These are phyloP conservation scores for Noctua fimbriata DNA, from an alignment of 2,888 invertebrate genomes.

Conservation along the genomic window DNA sequence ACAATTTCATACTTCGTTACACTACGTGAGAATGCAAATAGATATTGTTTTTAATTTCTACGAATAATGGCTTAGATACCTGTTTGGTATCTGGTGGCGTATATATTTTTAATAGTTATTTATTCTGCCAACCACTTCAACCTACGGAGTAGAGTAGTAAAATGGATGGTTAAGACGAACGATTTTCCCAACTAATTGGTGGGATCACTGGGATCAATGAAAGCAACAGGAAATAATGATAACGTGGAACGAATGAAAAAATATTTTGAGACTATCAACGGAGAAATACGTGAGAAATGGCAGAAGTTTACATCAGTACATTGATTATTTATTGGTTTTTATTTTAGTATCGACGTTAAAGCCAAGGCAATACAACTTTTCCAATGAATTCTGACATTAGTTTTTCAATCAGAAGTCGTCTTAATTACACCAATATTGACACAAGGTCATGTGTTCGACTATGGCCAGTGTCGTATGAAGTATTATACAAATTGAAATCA, in stretches of 20 bases:
- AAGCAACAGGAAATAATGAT: neutral
- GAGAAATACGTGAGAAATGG: neutral
- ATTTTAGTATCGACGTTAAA: neutral
- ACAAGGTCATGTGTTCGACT: conserved; percentile 39
- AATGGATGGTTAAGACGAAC: neutral
- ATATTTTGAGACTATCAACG: neutral
- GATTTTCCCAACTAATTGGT: neutral
- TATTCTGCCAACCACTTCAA: neutral
- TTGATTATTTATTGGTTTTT: neutral
- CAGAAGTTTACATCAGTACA: neutral
- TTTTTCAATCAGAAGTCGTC: conserved; percentile 32
- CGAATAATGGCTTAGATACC: neutral
- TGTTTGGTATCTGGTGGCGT: too few relatives aligned
- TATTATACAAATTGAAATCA: conserved; percentile 54
- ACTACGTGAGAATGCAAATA: conserved; percentile 16
- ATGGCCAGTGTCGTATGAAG: conserved; percentile 14
- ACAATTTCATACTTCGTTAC: conserved; percentile 34
- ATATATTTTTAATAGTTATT: neutral
- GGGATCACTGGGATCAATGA: neutral
- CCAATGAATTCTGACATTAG: conserved; percentile 7
- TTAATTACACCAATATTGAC: conserved; percentile 26
- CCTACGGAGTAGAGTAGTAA: neutral
- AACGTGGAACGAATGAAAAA: neutral
- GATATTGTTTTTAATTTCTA: conserved; percentile 28
- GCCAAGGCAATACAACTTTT: conserved; percentile 10